These are phyloP conservation scores for Argyresthia albistria DNA, from an alignment of 2,888 invertebrate genomes.

Conservation along the genomic window DNA sequence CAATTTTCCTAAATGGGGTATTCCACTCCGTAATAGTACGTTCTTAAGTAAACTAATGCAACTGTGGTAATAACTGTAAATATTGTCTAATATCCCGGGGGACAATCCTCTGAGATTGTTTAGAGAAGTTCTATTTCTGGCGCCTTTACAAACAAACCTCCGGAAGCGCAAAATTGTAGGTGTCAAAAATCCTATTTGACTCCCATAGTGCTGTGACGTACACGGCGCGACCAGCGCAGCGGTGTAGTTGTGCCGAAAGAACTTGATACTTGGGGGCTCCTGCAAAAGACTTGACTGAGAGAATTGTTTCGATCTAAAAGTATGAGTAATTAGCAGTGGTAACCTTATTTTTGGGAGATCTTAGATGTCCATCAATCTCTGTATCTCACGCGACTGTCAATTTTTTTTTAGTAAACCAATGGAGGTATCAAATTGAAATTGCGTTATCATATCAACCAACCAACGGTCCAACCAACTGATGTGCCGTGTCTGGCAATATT, in stretches of 20 bases:
- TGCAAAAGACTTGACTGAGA: not conserved
- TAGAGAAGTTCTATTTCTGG: slow-evolving; percentile 26
- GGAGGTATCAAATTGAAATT: too few species aligned
- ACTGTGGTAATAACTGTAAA: slow-evolving; percentile 8
- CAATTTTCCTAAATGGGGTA: too few species aligned
- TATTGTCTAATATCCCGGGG: slow-evolving; percentile 8
- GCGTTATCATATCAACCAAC: too few species aligned
- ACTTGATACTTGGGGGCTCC: not conserved
- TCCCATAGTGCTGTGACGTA: slow-evolving; percentile 22
- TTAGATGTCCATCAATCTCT: too few species aligned
- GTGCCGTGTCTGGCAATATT: too few species aligned
- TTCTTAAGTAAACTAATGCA: not conserved
- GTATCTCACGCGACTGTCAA: too few species aligned
- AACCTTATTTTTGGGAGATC: too few species aligned
- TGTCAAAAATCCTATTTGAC: slow-evolving; percentile 45
- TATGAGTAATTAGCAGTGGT: not conserved
- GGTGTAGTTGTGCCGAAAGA: too few species aligned
- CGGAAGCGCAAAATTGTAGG: slow-evolving; percentile 42
- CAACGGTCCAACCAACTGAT: too few species aligned
- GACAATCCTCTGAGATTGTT: slow-evolving; percentile 10
- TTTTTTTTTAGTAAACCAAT: too few species aligned
- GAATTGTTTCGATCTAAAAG: not conserved
- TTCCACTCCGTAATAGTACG: not conserved
- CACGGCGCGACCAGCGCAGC: not conserved
- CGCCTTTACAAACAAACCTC: slow-evolving; percentile 25